Evolutionary conservation across 1,140 invertebrate species (phyloP).

Genomic region (Brachionus manjavacas): DNA sequence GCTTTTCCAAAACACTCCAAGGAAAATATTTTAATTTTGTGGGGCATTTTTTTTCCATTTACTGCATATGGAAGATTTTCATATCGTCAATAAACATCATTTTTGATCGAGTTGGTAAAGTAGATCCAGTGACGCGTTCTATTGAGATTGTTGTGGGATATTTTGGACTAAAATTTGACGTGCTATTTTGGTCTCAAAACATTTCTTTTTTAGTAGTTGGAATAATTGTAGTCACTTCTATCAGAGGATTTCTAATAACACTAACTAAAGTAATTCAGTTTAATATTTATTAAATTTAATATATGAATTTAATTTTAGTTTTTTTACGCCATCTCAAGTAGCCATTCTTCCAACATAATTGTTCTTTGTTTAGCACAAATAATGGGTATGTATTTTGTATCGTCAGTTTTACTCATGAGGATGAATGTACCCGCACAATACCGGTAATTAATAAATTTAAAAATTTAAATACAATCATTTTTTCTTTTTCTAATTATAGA

Average conservation of each 20-base stretch:
- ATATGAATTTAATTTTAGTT: constrained; percentile 67
- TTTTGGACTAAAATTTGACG: constrained; percentile 91
- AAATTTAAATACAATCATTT: not conserved
- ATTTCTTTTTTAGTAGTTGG: constrained; percentile 94
- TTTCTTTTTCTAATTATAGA: constrained; percentile 55
- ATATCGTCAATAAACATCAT: constrained; percentile 90
- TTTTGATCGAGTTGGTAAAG: constrained; percentile 94
- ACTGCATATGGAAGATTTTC: constrained; percentile 99
- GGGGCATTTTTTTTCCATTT: constrained; percentile 96
- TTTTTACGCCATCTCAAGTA: constrained; percentile 99
- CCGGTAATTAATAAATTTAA: constrained; percentile 53
- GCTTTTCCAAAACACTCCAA: constrained; percentile 92
- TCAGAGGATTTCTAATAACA: constrained; percentile 86
- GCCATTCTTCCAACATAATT: constrained; percentile 96
- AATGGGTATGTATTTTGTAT: constrained; percentile 99
- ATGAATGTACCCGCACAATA: constrained; percentile 99
- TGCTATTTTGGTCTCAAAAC: constrained; percentile 98
- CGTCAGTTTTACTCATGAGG: constrained; percentile 89
- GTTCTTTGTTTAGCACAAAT: constrained; percentile 92
- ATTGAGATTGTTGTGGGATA: constrained; percentile 95
- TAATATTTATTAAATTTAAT: not conserved
- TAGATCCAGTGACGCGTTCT: constrained; percentile 92
- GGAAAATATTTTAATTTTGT: constrained; percentile 98
- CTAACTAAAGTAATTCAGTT: constrained; percentile 77
- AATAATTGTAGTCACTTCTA: constrained; percentile 95